Base-by-base conservation (phyloP, 2,797 vertebrate genomes). In the Typhlichthys eigenmanni region DNA sequence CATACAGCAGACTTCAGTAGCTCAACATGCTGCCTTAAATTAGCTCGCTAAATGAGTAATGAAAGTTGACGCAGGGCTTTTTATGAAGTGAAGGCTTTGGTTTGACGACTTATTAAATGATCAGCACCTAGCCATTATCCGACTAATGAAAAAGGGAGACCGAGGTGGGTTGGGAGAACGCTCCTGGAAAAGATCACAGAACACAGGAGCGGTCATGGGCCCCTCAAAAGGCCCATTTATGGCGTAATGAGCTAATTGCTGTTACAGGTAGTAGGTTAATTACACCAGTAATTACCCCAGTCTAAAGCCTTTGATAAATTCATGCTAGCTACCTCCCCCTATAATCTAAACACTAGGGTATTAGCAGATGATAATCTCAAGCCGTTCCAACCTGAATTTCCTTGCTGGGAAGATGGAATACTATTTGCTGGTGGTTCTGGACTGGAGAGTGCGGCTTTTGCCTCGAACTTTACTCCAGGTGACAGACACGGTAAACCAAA, bases 211-310 rank as follows among this genome's bases (percentile, higher is more conserved):
- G 70, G 55, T 68, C 65, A 75, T 83, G 60, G 68, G 59, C 58
- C 60, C 65, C 67, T 82, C 66, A 75, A 83, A 79, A 71, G 82
- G 66, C 62, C 51, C 62, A 56, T 86, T 88, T 80, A 85, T 81
- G 66, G 79, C 79, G 70, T 76, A 89, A 90, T 87, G 86, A 84
- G 69, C 86, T 89, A 83, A 86, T 85, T 92, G 87, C 83, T 90
- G 66, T 79, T 90, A 71, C 70, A 88, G 75, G 79, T 87, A 87
- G 75, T 78, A 81, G 82, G 90, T 89, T 91, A 90, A 91, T 88
- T 83, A 60, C 77, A 83, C 71, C 62, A 75, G 72, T 75, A 74
- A 72, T 75, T 85, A 74, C 75, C 88, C 61, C 86, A 76, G 45
- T 60, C 54, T 77, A 75, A 61, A 79, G 72, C 80, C 68, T 85